Evolutionary conservation across 53 echinoderm and acorn worm genomes (phyloP).

Genomic region (Echinarachnius parma): DNA sequence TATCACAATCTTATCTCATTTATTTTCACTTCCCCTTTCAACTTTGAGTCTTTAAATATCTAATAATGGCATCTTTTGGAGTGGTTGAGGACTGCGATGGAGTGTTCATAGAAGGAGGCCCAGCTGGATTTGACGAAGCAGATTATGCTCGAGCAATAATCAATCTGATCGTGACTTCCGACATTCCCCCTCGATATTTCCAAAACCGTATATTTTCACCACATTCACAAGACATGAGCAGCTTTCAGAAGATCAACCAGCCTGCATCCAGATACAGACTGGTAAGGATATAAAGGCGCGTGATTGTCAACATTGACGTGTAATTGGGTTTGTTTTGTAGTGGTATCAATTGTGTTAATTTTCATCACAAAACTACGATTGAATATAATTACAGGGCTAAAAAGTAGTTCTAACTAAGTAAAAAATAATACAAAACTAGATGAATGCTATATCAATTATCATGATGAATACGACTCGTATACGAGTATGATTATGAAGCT

Average conservation of each 20-base stretch:
- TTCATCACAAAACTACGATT: no score
- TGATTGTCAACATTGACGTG: no score
- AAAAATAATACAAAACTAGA: no score
- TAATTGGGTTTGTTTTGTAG: no score
- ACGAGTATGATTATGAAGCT: no score
- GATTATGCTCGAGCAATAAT: conserved; percentile 72
- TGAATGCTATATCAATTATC: no score
- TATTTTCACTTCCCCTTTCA: neutral
- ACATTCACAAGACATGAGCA: conserved; percentile 65
- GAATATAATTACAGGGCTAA: no score
- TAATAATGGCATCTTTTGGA: conserved; percentile 27
- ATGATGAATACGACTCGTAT: no score
- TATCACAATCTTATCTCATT: neutral
- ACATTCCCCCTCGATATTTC: conserved; percentile 74
- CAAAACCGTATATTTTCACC: conserved; percentile 78
- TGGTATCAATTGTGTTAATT: no score
- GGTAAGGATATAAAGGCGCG: no score
- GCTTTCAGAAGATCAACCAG: conserved; percentile 61
- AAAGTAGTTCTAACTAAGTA: no score
- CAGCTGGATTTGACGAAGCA: conserved; percentile 55
- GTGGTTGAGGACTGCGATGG: conserved; percentile 69
- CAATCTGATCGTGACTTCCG: conserved; percentile 60
- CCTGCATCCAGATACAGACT: conserved; percentile 67
- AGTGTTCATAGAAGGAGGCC: conserved; percentile 56
- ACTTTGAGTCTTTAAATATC: neutral